A percentile compares a stretch with the other conserved stretches of the same genome.
phyloP scores from a whole-genome alignment of 2,888 invertebrate species.

The Cloeon dipterum region DNA sequence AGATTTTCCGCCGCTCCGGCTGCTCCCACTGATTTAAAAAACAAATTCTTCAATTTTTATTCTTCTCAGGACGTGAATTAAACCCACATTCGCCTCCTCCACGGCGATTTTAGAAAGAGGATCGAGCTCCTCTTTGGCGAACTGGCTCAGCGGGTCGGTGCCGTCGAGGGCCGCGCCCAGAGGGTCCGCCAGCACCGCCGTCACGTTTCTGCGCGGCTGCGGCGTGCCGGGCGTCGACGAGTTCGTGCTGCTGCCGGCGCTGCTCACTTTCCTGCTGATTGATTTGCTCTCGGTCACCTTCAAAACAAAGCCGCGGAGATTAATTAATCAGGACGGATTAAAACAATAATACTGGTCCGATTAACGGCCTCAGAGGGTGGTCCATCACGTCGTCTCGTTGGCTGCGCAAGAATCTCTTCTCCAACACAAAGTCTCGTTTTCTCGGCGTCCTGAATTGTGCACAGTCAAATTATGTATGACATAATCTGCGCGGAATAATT shows the following conservation, averaged over 20 bases:
- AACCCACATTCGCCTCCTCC: slow-evolving; percentile 18
- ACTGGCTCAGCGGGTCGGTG: slow-evolving; percentile 47
- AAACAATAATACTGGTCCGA: too few relatives aligned
- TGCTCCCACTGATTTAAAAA: slow-evolving; percentile 19
- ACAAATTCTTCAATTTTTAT: not conserved
- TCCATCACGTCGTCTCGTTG: too few relatives aligned
- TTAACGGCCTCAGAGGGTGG: too few relatives aligned
- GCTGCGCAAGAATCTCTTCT: too few relatives aligned
- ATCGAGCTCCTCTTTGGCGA: slow-evolving; percentile 34
- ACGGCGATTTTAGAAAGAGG: slow-evolving; percentile 37
- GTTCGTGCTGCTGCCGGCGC: slow-evolving; percentile 23
- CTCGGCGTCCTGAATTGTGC: too few relatives aligned
- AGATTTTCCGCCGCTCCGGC: slow-evolving; percentile 9
- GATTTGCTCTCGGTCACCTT: slow-evolving; percentile 31
- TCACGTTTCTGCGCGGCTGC: slow-evolving; percentile 16
- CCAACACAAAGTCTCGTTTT: too few relatives aligned
- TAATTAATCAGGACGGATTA: too few relatives aligned
- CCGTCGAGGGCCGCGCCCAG: slow-evolving; percentile 37
- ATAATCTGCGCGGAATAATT: too few relatives aligned
- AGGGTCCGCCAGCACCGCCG: slow-evolving; percentile 23
- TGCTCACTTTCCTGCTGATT: slow-evolving; percentile 21
- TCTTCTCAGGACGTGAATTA: not conserved
- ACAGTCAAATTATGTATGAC: too few relatives aligned
- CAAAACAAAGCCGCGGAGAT: too few relatives aligned
- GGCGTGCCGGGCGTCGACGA: slow-evolving; percentile 22